Conservation (phyloP, 2,113 vertebrate genomes). For the Acrocephalus kingi region DNA sequence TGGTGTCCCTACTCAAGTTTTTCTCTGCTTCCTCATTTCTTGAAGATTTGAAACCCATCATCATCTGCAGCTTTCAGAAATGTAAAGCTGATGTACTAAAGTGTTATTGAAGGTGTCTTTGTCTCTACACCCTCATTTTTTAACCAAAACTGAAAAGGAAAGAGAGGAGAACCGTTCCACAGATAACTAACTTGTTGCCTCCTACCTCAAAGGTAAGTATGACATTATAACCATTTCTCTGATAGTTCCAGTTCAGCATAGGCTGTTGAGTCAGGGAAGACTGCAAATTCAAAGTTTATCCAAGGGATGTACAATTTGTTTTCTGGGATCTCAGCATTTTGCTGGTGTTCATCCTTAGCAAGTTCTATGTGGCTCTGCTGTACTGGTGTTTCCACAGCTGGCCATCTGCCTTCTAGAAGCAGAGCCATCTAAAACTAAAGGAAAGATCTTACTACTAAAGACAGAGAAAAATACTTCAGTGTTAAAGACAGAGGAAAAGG, state of each 20-base stretch:
- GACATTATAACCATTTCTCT: neutral
- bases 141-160: neutral
- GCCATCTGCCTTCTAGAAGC: neutral
- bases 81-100: neutral
- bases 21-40: neutral
- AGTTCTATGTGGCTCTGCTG: neutral
- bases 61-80: neutral
- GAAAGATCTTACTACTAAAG: neutral
- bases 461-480: neutral
- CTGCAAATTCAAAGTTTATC: neutral
- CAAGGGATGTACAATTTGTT: neutral
- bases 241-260: neutral
- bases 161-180: neutral
- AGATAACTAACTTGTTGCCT: neutral
- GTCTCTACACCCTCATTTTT: neutral
- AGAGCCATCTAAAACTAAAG: neutral
- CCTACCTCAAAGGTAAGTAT: neutral
- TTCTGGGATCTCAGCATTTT: neutral
- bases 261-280: neutral
- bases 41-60: neutral
- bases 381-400: neutral
- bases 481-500: neutral
- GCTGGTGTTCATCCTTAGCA: neutral
- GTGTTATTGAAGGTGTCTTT: rapidly evolving
- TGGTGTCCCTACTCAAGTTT: neutral